Evolutionary conservation across 2,888 invertebrate genomes (phyloP).

Genomic region (Drosophila mulleri): DNA sequence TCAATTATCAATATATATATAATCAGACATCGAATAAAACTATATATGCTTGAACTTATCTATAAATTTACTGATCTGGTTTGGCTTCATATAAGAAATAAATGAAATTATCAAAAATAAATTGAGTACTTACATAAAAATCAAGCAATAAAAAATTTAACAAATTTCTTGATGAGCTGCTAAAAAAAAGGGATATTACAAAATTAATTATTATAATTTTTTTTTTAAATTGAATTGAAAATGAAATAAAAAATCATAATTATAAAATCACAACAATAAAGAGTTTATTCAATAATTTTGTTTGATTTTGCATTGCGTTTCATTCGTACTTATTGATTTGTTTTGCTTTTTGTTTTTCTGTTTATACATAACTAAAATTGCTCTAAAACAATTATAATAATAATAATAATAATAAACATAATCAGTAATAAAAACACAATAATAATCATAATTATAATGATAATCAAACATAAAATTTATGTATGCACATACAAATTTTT

Average conservation of each 20-base stretch:
- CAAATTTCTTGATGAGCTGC: constrained; percentile 27
- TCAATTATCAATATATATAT: not conserved
- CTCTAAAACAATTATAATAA: constrained; percentile 57
- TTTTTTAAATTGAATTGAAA: not conserved
- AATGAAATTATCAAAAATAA: not conserved
- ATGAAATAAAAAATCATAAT: constrained; percentile 29
- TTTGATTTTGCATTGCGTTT: constrained; percentile 24
- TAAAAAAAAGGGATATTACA: constrained; percentile 28
- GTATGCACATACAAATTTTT: constrained; percentile 34
- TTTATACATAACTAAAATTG: constrained; percentile 44
- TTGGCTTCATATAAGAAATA: not conserved
- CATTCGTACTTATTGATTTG: constrained; percentile 13
- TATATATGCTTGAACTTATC: not conserved
- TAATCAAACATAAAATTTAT: constrained; percentile 47
- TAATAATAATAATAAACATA: constrained; percentile 50
- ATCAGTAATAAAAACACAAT: constrained; percentile 60
- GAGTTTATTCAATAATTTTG: constrained; percentile 61
- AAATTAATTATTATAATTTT: too few relatives aligned
- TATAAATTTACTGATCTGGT: not conserved
- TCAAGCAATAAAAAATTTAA: constrained; percentile 31
- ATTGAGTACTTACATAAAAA: constrained; percentile 54
- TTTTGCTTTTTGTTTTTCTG: constrained; percentile 17
- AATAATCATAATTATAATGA: constrained; percentile 41
- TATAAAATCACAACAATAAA: constrained; percentile 71
- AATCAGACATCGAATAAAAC: not conserved